Conservation (phyloP, 2,113 vertebrate species). For the Daubentonia madagascariensis region DNA sequence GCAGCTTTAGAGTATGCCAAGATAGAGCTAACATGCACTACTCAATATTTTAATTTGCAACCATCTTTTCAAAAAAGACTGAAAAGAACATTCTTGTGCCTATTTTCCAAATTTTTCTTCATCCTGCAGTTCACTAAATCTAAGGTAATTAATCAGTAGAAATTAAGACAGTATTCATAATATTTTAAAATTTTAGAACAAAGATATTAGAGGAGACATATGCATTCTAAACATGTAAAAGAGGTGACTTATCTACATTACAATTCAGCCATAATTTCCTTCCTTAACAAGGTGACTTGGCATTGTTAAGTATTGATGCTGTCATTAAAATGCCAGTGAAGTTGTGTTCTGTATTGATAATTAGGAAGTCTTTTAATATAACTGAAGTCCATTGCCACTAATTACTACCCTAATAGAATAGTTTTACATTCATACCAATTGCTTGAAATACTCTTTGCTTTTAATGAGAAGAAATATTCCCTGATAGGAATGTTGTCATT, state of each 20-base stretch:
- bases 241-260: neutral
- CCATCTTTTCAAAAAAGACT: neutral
- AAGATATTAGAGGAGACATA: neutral
- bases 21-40: rapidly evolving
- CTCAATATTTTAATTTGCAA: neutral
- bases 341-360: constrained; percentile 37
- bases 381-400: constrained; percentile 15
- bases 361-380: constrained; percentile 37
- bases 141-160: neutral
- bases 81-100: neutral
- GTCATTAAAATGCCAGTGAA: constrained; percentile 19
- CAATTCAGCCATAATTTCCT: constrained; percentile 16
- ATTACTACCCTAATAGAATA: constrained; percentile 27
- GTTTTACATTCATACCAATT: neutral
- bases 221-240: neutral
- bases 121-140: neutral
- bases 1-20: neutral
- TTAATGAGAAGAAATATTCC: neutral
- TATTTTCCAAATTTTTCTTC: neutral
- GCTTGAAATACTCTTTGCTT: neutral
- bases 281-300: constrained; percentile 22
- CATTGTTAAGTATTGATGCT: constrained; percentile 26
- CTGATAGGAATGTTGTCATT: neutral
- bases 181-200: neutral
- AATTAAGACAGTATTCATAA: neutral